Evolutionary conservation across 2,888 invertebrate species (phyloP), one percentile per base, ranked within the genome.

Genomic region (Drosophila lutescens): DNA sequence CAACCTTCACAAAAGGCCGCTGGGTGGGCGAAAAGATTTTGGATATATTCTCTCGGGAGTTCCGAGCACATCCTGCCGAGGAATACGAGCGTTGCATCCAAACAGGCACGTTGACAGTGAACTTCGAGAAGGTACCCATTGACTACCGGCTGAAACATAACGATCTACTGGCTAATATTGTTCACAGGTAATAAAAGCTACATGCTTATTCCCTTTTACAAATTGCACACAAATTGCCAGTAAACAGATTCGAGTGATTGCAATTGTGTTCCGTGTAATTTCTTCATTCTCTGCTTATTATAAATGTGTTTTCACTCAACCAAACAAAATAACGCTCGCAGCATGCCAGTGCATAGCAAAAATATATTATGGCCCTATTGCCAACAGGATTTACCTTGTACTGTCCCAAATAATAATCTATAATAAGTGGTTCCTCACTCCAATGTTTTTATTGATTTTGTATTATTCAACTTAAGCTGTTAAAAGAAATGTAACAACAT

Each of bases 1-100:
- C 97, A 77, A 98, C 98, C 43, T 98, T 97, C 93, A 98, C 98
- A 70, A 99, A 99, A 93, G 98, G 98, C 10, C 94, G 98, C 86
- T 99, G 98, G 98, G 97, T 98, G 7, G 98, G 98, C 3, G 97
- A 97, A 92, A 95, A 95, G 90, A 96, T 98, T 78, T 93, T 97
- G 80, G 98, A 98, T 89, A 97, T 98, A 15, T 98, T 98, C 92
- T 96, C 96, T 3, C 93, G 96, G 59, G 98, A 99, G 93, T 98
- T 99, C 92, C 94, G 97, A 36, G 97, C 97, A n/a, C 97, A 98
- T 92, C 97, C 97, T 0, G 96, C 96, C 1, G 97, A 97, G 76
- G 97, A 97, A 92, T 98, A 98, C 92, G 97, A 97, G 91, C 93
- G 97, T 71, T 98, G 97, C 92, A 97, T 98, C 91, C 95, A 96